Conservation (phyloP, 2,888 invertebrate species). For the Standfussiana lucernea region DNA sequence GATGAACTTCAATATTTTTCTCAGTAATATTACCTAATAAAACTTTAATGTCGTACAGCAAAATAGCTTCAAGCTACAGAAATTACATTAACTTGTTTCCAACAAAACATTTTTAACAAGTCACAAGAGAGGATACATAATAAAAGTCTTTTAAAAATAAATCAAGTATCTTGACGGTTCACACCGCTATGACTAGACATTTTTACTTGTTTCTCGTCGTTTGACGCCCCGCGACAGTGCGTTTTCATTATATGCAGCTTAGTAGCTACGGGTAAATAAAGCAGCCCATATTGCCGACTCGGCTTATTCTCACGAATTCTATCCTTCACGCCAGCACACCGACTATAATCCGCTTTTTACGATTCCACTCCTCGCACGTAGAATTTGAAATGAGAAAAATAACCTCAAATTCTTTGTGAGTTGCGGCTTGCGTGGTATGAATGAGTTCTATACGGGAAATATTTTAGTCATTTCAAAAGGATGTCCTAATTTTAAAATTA, state of each 20-base stretch:
- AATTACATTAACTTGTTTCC: background rate
- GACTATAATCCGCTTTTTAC: slow-evolving; percentile 90
- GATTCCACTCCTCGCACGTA: slow-evolving; percentile 87
- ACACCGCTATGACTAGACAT: slow-evolving; percentile 70
- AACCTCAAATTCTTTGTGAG: slow-evolving; percentile 86
- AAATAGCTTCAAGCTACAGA: slow-evolving; percentile 6
- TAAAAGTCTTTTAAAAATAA: slow-evolving; percentile 26
- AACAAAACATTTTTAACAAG: background rate
- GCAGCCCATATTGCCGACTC: slow-evolving; percentile 88
- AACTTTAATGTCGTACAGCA: background rate
- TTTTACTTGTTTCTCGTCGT: slow-evolving; percentile 83
- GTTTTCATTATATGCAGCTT: slow-evolving; percentile 91
- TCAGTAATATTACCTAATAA: background rate
- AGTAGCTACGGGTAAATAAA: slow-evolving; percentile 89
- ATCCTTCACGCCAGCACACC: slow-evolving; percentile 82
- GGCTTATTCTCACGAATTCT: slow-evolving; percentile 88
- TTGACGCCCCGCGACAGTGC: slow-evolving; percentile 89
- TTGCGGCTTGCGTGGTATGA: slow-evolving; percentile 81
- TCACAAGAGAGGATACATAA: background rate
- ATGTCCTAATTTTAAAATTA: slow-evolving; percentile 55
- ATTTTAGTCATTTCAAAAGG: slow-evolving; percentile 59
- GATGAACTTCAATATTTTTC: background rate
- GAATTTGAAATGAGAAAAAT: slow-evolving; percentile 90
- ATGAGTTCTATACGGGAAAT: slow-evolving; percentile 77
- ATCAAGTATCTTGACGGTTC: slow-evolving; percentile 76